phyloP scores from a whole-genome alignment of 2,888 invertebrate genomes.

The Drosophila kambysellisi region DNA sequence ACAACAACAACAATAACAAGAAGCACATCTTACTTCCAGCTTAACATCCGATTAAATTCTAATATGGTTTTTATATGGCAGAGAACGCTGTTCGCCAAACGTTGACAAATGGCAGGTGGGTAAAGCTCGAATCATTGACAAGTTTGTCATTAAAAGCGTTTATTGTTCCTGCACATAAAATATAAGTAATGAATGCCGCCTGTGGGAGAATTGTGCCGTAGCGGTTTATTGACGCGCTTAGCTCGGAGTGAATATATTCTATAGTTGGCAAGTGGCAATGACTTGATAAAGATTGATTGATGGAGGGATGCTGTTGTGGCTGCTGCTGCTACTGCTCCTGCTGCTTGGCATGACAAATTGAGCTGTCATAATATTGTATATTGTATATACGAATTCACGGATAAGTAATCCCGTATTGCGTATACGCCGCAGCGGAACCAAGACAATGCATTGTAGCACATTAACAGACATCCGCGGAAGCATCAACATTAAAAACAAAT shows the following conservation, averaged over 20 bases:
- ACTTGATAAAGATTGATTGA: conserved; percentile 68
- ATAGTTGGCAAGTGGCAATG: conserved; percentile 51
- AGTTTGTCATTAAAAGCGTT: conserved; percentile 71
- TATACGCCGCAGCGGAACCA: conserved; percentile 29
- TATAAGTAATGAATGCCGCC: conserved; percentile 51
- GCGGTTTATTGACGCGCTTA: conserved; percentile 64
- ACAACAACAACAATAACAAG: conserved; percentile 33
- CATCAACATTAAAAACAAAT: conserved; percentile 57
- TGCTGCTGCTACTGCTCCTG: conserved; percentile 4
- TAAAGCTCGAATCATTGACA: conserved; percentile 49
- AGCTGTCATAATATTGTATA: conserved; percentile 64
- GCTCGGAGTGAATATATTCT: conserved; percentile 45
- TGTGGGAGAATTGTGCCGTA: background rate
- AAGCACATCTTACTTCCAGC: conserved; percentile 51
- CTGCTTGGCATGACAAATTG: conserved; percentile 67
- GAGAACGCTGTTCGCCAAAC: conserved; percentile 29
- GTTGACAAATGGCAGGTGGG: conserved; percentile 41
- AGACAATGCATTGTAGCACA: conserved; percentile 22
- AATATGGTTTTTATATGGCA: conserved; percentile 70
- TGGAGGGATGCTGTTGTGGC: conserved; percentile 21
- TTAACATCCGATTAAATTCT: conserved; percentile 75
- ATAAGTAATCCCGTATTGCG: conserved; percentile 52
- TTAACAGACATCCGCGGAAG: conserved; percentile 28
- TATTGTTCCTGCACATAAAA: conserved; percentile 59
- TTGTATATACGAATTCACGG: conserved; percentile 25